A percentile compares a stretch with the other conserved stretches of the same genome.
phyloP scores from a whole-genome alignment of 2,113 vertebrate species.

The Fulica atra region DNA sequence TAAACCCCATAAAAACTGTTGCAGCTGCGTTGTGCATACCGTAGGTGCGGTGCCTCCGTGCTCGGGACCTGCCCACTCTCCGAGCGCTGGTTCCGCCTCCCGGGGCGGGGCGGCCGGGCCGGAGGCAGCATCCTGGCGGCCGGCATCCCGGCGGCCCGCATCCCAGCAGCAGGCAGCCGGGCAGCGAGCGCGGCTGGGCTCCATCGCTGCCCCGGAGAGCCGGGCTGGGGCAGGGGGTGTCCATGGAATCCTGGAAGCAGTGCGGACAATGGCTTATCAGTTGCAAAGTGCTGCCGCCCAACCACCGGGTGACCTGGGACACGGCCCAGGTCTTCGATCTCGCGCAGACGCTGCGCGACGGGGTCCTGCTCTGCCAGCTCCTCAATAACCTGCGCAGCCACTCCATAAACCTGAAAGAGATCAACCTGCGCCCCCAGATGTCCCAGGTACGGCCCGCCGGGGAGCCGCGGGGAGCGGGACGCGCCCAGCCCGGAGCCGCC shows the following conservation, averaged over 20 bases:
- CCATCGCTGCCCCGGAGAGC: no score
- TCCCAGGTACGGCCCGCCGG: slow-evolving; percentile 83
- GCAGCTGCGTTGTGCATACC: fast-evolving
- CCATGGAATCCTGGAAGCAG: slow-evolving; percentile 92
- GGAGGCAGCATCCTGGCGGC: no score
- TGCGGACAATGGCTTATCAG: slow-evolving; percentile 94
- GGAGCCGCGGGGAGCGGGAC: no score
- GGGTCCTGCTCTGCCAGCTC: slow-evolving; percentile 93
- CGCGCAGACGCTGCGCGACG: slow-evolving; percentile 94
- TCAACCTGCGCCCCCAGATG: slow-evolving; percentile 96
- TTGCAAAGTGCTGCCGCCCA: slow-evolving; percentile 93
- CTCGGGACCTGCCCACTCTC: no score
- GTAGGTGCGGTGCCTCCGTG: background rate
- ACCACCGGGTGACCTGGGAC: slow-evolving; percentile 95
- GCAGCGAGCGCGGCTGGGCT: no score
- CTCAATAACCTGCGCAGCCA: slow-evolving; percentile 92
- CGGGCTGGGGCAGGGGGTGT: no score
- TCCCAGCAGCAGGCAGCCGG: no score
- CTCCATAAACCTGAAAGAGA: slow-evolving; percentile 94
- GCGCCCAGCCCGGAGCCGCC: background rate
- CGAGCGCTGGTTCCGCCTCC: no score
- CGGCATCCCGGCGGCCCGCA: no score
- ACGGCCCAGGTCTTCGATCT: slow-evolving; percentile 95
- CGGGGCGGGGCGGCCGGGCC: no score
- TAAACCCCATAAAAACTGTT: fast-evolving